These are phyloP conservation scores for Dreissena polymorpha DNA, from an alignment of 1,140 invertebrate species.

Conservation along the genomic window DNA sequence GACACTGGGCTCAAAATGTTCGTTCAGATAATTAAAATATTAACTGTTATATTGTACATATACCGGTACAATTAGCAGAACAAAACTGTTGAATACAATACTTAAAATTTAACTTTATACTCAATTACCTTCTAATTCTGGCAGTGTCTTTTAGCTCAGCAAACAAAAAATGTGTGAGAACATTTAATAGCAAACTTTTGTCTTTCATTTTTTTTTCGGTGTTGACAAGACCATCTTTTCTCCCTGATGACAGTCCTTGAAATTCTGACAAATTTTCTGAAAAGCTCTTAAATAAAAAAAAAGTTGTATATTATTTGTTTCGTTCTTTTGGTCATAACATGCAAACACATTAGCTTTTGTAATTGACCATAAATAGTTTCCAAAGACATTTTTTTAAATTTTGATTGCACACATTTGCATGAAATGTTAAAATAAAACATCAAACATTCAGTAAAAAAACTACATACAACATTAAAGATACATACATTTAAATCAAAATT, in stretches of 20 bases:
- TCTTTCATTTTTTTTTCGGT: conserved; percentile 25
- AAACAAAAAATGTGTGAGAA: conserved; percentile 49
- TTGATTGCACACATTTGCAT: too few species aligned
- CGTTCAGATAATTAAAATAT: too few species aligned
- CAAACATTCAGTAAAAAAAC: too few species aligned
- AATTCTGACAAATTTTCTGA: background rate
- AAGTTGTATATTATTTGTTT: background rate
- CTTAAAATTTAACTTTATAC: background rate
- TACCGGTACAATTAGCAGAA: too few species aligned
- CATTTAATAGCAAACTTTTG: conserved; percentile 34
- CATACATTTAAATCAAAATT: too few species aligned
- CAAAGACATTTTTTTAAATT: background rate
- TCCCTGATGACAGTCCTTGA: background rate
- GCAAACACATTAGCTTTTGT: background rate
- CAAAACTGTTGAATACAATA: background rate
- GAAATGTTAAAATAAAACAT: too few species aligned
- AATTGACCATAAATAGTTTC: background rate
- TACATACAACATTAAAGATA: too few species aligned
- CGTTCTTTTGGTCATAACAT: background rate
- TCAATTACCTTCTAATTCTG: conserved; percentile 26
- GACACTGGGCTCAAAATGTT: background rate
- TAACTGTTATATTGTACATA: too few species aligned
- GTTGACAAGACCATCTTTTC: background rate
- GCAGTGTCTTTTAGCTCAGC: conserved; percentile 52
- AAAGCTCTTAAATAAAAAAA: background rate